Conservation (phyloP, 2,113 vertebrate species). For the Kobus ellipsiprymnus region DNA sequence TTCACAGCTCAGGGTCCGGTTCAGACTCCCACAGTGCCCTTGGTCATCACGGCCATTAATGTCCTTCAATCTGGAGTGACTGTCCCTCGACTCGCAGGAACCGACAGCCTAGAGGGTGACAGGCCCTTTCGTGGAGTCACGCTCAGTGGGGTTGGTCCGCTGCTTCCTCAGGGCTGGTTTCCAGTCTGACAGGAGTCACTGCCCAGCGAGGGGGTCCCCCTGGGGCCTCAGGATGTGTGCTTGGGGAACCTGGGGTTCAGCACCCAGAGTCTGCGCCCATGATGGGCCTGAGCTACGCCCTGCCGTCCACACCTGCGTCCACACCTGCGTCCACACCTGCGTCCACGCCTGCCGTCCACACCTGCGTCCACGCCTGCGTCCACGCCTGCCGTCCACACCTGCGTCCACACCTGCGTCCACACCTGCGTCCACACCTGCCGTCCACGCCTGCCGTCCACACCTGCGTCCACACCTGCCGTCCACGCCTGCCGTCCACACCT, state of each 20-base stretch:
- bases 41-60: rapidly evolving
- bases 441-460: no score
- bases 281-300: neutral
- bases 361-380: no score
- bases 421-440: no score
- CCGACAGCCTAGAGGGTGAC: rapidly evolving
- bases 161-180: neutral
- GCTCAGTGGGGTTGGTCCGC: rapidly evolving
- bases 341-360: no score
- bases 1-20: no score
- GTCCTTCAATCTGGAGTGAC: neutral
- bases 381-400: no score
- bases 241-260: no score
- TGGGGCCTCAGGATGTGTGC: neutral
- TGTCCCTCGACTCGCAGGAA: neutral
- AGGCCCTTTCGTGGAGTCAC: rapidly evolving
- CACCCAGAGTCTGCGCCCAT: neutral
- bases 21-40: neutral
- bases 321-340: no score
- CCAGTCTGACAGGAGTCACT: neutral
- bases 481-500: no score
- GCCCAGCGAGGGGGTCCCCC: neutral
- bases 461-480: no score
- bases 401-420: no score
- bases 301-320: neutral